Conservation (phyloP, 2,888 invertebrate genomes). For the Opisthograptis luteolata region DNA sequence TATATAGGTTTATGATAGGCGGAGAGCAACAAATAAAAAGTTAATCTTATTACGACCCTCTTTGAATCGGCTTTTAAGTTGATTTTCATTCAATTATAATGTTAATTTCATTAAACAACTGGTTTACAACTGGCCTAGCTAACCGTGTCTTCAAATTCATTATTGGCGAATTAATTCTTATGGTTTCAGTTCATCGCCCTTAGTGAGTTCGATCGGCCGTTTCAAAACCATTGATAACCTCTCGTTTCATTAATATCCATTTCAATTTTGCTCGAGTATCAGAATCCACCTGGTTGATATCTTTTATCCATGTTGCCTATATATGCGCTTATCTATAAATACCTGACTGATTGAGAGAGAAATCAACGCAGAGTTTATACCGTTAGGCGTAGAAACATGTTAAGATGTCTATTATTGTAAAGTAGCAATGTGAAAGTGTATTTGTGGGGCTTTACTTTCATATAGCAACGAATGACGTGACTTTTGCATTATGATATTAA, state of each 20-base stretch:
- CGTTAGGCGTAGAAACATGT: too few relatives aligned
- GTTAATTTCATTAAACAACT: conserved; percentile 30
- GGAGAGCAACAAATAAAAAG: conserved; percentile 19
- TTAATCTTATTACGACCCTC: conserved; percentile 21
- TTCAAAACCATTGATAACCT: conserved; percentile 51
- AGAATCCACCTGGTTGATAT: conserved; percentile 16
- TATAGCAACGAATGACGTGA: too few relatives aligned
- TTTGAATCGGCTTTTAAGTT: conserved; percentile 8
- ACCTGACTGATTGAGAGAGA: too few relatives aligned
- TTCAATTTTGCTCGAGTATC: conserved; percentile 40
- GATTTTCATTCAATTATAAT: conserved; percentile 31
- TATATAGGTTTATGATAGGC: conserved; percentile 8
- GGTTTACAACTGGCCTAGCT: conserved; percentile 23
- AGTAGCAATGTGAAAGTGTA: too few relatives aligned
- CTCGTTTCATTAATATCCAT: conserved; percentile 54
- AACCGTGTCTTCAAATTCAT: conserved; percentile 34
- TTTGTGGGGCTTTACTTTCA: too few relatives aligned
- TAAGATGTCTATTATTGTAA: too few relatives aligned
- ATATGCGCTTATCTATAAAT: too few relatives aligned
- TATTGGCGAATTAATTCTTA: conserved; percentile 46
- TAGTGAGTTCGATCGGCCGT: conserved; percentile 46
- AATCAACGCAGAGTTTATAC: too few relatives aligned
- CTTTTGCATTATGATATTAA: too few relatives aligned
- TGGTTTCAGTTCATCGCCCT: conserved; percentile 40
- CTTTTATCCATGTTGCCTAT: too few relatives aligned